Evolutionary conservation across 2,113 vertebrate species (phyloP), one percentile per base, ranked within the genome.

Genomic region (Lichenostomus cassidix): DNA sequence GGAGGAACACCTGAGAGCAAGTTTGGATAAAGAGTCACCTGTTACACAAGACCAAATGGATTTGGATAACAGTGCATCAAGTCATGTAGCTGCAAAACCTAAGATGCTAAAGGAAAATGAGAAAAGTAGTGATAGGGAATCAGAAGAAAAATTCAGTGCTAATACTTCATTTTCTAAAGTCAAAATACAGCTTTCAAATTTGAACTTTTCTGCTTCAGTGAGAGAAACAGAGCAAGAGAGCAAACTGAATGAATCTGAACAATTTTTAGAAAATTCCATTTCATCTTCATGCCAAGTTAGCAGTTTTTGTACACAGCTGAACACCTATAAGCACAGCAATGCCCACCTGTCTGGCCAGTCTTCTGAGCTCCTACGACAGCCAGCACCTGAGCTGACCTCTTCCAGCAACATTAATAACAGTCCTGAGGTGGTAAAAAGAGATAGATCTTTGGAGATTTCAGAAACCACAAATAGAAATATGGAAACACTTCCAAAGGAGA

Each of bases 51-150:
- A 31, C 29, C 95, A 94, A 87, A 87, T 92, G 95, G 91, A 85
- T 69, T 90, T 85, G 63, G 44, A 75, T 64, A 71, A 71, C 29
- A 52, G 52, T 53, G 53, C 62, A 47, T 88, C 92, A 52, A 96
- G 64, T 60, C 89, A 86, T 13, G 41, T 70, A 79, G 41, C 96
- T 67, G 68, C 63, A 81, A 97, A 95, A 56, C 92, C 42, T 67
- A 97, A 95, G 87, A 94, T 87, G 73, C 41, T 96, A 65, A 97
- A 97, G 69, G 96, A 96, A 93, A 96, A 96, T 83, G 53, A 92
- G 47, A 94, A 91, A 85, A 91, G 50, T 35, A 50, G 46, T 49
- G 74, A 95, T 53, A 95, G 86, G 79, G 95, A 78, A 68, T 60
- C 87, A 52, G 94, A 95, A 96, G 96, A 97, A 80, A 93, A 89